Evolutionary conservation across 2,113 vertebrate genomes (phyloP).

Genomic region (Anser brachyrhynchus): DNA sequence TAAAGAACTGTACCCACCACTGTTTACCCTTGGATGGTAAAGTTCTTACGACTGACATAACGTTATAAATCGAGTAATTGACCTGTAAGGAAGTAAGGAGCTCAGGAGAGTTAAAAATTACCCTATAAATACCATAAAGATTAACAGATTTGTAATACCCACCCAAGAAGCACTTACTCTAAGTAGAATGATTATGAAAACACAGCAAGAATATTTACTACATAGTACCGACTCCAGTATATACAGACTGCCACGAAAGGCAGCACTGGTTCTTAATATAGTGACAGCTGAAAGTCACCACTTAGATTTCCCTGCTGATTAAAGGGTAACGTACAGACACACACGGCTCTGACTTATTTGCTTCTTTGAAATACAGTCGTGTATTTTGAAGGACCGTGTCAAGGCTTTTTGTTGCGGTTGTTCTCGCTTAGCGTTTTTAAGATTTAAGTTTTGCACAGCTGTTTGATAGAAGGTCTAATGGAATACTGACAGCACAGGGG

Average conservation of each 20-base stretch:
- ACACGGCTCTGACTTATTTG: not conserved
- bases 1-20: not conserved
- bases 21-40: conserved; percentile 50
- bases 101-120: conserved; percentile 63
- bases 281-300: conserved; percentile 56
- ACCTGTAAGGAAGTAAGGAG: conserved; percentile 44
- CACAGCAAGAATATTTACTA: conserved; percentile 65
- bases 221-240: not conserved
- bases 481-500: not conserved
- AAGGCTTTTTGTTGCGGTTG: not conserved
- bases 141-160: conserved; percentile 71
- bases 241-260: conserved; percentile 64
- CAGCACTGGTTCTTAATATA: conserved; percentile 49
- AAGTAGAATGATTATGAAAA: conserved; percentile 71
- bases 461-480: not conserved
- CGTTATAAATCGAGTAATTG: conserved; percentile 51
- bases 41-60: conserved; percentile 40
- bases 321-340: not conserved
- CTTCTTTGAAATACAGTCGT: not conserved
- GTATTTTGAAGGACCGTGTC: not conserved
- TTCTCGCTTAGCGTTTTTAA: not conserved
- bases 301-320: conserved; percentile 4
- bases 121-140: conserved; percentile 74
- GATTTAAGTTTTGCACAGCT: not conserved
- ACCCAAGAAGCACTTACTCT: conserved; percentile 71